Evolutionary conservation across 2,888 invertebrate genomes (phyloP).

Genomic region (Melolontha melolontha): DNA sequence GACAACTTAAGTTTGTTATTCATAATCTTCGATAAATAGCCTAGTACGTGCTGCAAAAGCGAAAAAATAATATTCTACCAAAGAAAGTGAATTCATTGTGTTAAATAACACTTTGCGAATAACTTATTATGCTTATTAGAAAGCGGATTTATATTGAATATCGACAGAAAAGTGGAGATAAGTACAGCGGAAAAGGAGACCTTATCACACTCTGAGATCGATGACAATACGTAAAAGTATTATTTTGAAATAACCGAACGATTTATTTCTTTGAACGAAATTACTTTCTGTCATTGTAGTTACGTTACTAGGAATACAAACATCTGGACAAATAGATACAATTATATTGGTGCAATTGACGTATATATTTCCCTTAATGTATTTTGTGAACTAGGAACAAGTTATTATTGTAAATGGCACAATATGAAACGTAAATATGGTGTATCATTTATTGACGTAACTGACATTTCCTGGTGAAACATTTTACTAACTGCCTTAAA

Average conservation of each 20-base stretch:
- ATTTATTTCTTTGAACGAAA: conserved; percentile 12
- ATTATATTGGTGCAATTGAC: neutral
- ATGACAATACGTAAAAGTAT: conserved; percentile 27
- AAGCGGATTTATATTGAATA: conserved; percentile 40
- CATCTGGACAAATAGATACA: neutral
- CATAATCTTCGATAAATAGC: conserved; percentile 29
- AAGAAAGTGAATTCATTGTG: conserved; percentile 43
- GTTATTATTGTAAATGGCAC: no score
- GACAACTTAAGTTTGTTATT: conserved; percentile 32
- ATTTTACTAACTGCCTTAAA: no score
- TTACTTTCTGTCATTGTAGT: conserved; percentile 11
- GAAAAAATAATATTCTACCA: conserved; percentile 28
- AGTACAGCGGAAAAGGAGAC: conserved; percentile 34
- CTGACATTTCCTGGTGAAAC: no score
- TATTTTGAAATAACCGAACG: conserved; percentile 17
- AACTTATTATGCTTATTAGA: conserved; percentile 43
- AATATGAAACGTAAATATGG: no score
- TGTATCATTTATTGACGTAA: no score
- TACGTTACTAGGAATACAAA: neutral
- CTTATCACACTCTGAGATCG: conserved; percentile 18
- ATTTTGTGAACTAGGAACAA: no score
- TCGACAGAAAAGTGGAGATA: conserved; percentile 35
- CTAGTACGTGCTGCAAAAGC: conserved; percentile 6
- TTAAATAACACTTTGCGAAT: conserved; percentile 41
- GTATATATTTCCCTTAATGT: no score